Conservation (phyloP, 2,113 vertebrate species). For the Cichladusa arquata region DNA sequence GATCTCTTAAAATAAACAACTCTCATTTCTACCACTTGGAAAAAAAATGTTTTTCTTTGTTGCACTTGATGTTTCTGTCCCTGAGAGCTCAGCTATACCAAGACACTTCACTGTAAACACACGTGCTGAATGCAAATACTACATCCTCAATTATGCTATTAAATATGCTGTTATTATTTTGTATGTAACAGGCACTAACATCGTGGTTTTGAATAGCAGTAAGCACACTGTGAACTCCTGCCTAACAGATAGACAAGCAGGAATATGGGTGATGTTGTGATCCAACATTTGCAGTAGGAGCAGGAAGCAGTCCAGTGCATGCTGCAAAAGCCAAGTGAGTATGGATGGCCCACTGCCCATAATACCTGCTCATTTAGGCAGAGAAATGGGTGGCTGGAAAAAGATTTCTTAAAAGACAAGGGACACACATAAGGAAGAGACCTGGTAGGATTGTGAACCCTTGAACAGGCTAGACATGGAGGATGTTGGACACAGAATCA, state of each 20-base stretch:
- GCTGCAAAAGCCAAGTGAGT: not conserved
- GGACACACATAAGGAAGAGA: not conserved
- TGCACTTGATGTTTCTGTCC: conserved; percentile 32
- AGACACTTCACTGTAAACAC: conserved; percentile 47
- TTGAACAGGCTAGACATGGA: not conserved
- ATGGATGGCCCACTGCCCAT: not conserved
- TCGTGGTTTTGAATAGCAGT: not conserved
- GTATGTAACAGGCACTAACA: not conserved
- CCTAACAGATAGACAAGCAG: not conserved
- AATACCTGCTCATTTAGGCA: not conserved
- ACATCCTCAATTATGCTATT: not conserved
- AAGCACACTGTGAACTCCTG: not conserved
- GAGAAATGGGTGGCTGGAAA: not conserved
- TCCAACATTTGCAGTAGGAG: too few relatives aligned
- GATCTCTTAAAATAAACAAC: conserved; percentile 71
- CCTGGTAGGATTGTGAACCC: not conserved
- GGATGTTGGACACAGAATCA: not conserved
- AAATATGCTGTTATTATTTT: conserved; percentile 3
- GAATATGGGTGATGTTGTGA: not conserved
- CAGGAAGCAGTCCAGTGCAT: too few relatives aligned
- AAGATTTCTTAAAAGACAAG: not conserved
- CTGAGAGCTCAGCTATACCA: conserved; percentile 1
- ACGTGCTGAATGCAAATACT: conserved; percentile 9
- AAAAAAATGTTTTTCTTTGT: conserved; percentile 27
- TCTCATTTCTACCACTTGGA: conserved; percentile 46